Conservation (phyloP, 2,797 vertebrate genomes). For the Pachyuromys duprasi region DNA sequence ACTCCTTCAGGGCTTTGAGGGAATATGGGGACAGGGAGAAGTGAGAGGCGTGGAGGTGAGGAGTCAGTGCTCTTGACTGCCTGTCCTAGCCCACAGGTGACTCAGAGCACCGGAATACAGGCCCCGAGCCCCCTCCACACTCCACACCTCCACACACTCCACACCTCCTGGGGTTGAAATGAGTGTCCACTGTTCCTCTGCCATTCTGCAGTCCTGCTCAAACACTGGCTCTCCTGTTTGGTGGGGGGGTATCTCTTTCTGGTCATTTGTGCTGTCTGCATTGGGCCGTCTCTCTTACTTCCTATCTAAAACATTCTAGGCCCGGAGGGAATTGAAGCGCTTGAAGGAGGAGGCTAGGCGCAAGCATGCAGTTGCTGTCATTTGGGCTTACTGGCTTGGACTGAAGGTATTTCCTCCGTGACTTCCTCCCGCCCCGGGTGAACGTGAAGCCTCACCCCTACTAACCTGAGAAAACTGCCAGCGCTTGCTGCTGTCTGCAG, state of each 20-base stretch:
- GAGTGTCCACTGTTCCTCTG: conserved; percentile 39
- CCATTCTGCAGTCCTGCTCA: conserved; percentile 49
- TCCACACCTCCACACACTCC: too few relatives aligned
- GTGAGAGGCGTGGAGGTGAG: not conserved
- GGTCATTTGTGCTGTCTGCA: conserved; percentile 84
- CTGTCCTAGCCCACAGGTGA: not conserved
- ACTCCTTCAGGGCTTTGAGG: not conserved
- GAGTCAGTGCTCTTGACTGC: not conserved
- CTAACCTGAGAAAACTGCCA: conserved; percentile 81
- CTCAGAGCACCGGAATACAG: accelerated
- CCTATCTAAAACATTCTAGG: conserved; percentile 93
- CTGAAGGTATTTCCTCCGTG: conserved; percentile 94
- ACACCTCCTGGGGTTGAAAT: not conserved
- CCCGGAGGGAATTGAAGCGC: conserved; percentile 98
- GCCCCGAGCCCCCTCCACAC: not conserved
- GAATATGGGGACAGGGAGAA: not conserved
- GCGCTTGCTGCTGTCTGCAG: conserved; percentile 66
- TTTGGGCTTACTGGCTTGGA: conserved; percentile 99
- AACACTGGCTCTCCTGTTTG: conserved; percentile 74
- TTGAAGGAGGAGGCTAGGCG: conserved; percentile 99
- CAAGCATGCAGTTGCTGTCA: conserved; percentile 98
- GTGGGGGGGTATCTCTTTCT: conserved; percentile 77
- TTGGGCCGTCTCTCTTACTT: conserved; percentile 88
- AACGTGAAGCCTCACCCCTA: conserved; percentile 79
- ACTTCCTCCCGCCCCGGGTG: conserved; percentile 77